Evolutionary conservation across 2,113 vertebrate species (phyloP).

Genomic region (Edolisoma coerulescens): DNA sequence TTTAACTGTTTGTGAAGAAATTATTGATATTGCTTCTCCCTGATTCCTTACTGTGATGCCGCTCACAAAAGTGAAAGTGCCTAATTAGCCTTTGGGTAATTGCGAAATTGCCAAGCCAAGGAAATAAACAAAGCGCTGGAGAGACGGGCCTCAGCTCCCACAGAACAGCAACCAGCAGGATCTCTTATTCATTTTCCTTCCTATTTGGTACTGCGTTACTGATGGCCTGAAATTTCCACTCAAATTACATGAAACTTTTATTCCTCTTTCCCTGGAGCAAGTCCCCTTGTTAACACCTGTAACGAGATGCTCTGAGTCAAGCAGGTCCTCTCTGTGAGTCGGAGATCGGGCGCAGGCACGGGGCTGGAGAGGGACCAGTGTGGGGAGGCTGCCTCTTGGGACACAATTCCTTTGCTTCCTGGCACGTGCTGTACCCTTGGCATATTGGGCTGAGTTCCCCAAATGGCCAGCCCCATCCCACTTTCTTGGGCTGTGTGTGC

Average conservation of each 20-base stretch:
- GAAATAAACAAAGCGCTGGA: not conserved
- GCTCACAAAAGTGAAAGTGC: not conserved
- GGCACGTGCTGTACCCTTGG: rapidly evolving
- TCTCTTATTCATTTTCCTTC: not conserved
- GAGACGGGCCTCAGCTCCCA: not conserved
- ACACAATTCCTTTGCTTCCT: not conserved
- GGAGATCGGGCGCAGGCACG: rapidly evolving
- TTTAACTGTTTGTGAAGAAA: constrained; percentile 20
- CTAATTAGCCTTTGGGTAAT: constrained; percentile 36
- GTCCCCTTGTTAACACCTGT: not conserved
- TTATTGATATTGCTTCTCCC: constrained; percentile 9
- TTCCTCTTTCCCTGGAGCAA: not conserved
- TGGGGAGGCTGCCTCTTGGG: not conserved
- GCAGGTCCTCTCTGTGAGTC: not conserved
- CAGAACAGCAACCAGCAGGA: not conserved
- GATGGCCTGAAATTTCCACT: not conserved
- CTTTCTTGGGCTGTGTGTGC: rapidly evolving
- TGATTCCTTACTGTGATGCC: not conserved
- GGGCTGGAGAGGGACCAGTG: not conserved
- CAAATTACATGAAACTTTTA: not conserved
- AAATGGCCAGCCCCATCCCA: rapidly evolving
- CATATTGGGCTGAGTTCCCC: not conserved
- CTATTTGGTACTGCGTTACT: not conserved
- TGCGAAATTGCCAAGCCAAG: not conserved
- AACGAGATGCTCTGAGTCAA: not conserved